Conservation (phyloP, 30 jellyfish, hydroid and myxozoan species). For the Aurelia sp. region DNA sequence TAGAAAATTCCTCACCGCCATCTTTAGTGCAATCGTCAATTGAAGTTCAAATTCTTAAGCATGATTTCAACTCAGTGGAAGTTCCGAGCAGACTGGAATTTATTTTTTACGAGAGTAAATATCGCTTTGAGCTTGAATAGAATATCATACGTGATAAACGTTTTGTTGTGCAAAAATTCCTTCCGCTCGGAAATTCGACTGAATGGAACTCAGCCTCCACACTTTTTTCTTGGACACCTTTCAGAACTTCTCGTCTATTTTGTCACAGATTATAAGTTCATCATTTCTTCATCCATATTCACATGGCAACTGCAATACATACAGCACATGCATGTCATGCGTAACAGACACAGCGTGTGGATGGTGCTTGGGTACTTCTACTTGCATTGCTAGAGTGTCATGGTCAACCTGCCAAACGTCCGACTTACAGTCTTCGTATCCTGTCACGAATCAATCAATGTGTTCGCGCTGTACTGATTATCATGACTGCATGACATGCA, state of each 20-base stretch:
- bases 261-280: slow-evolving; percentile 21
- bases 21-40: no score
- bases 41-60: no score
- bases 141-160: no score
- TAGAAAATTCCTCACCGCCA: no score
- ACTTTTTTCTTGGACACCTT: not conserved
- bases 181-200: no score
- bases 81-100: no score
- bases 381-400: slow-evolving; percentile 58
- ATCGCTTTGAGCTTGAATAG: no score
- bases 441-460: slow-evolving; percentile 19
- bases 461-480: slow-evolving; percentile 69
- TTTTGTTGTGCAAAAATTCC: no score
- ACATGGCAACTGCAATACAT: slow-evolving; percentile 55
- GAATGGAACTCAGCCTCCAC: no score
- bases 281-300: slow-evolving; percentile 74
- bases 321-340: slow-evolving; percentile 82
- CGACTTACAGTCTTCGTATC: slow-evolving; percentile 9
- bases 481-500: slow-evolving; percentile 70
- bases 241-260: not conserved
- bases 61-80: no score
- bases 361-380: slow-evolving; percentile 70
- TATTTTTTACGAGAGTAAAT: no score
- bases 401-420: slow-evolving; percentile 60
- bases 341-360: slow-evolving; percentile 86